Evolutionary conservation across 2,113 vertebrate genomes (phyloP), one percentile per base, ranked within the genome.

Genomic region (Talpa occidentalis): DNA sequence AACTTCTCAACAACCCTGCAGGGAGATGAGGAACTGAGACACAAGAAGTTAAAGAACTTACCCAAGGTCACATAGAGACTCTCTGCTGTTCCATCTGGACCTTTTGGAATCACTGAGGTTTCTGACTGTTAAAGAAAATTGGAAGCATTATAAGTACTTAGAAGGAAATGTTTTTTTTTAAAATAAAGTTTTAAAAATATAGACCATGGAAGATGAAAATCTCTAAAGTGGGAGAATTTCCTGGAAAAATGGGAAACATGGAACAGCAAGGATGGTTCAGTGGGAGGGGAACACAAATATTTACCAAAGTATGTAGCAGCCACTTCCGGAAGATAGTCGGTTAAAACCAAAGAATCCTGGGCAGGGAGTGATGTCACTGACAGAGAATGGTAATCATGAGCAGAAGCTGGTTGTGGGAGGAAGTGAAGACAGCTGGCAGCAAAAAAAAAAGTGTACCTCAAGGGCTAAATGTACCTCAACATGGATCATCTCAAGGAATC

Each of bases 101-200:
- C 26, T 28, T 77, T 60, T 60, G 72, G n/a, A 56, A 28, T 66
- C 54, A 44, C 8, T 30, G 24, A 94, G 3, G 52, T 78, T 78
- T 96, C 56, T 47, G 49, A 52, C 14, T 78, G 30, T 70, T 42
- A 64, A 88, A 82, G 76, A 88, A 89, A 95, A 93, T 15, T 74
- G 56, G n/a, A 16, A 83, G 11, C 9, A 72, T 86, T 84, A 24
- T 3, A 73, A 84, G 30, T 72, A 16, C 26, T 88, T 40, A 95
- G 22, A 66, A 72, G 32, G 12, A 94, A 91, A 81, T 72, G 12
- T 14, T 37, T 84, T 84, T 84, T 84, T 73, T 52, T 62, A 86
- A 30, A 76, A 24, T 40, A 11, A 35, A 49, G 16, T 6, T 11
- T 35, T 4, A 56, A 26, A 14, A n/a, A 10, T 26, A 79, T 77